Percentiles rank a stretch among this genome's conserved stretches.
phyloP scores from a whole-genome alignment of 2,113 vertebrate genomes.

The Ellobius talpinus region DNA sequence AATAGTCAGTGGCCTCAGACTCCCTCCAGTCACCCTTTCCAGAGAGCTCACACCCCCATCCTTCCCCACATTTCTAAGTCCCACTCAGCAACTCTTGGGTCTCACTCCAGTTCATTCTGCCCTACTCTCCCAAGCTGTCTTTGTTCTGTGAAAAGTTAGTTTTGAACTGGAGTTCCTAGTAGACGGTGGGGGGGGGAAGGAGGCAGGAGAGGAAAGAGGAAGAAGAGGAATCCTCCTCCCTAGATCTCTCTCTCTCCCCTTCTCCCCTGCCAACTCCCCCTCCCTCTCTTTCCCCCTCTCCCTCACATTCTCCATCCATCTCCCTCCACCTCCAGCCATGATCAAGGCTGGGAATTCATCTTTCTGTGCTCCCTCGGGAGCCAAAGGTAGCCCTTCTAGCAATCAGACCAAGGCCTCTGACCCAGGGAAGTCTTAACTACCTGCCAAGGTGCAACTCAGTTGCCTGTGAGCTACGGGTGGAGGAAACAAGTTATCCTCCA shows the following conservation, averaged over 20 bases:
- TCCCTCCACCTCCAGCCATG: background rate
- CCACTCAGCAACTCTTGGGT: background rate
- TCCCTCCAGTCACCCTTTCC: background rate
- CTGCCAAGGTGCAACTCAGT: background rate
- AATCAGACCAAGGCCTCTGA: slow-evolving; percentile 54
- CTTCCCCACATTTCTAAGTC: too few species aligned
- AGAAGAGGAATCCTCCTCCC: background rate
- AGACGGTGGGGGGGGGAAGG: background rate
- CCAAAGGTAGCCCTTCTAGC: slow-evolving; percentile 33
- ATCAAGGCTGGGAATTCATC: background rate
- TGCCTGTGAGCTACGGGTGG: rapidly evolving
- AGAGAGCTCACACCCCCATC: too few species aligned
- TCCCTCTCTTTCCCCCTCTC: background rate
- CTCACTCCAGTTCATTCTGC: too few species aligned
- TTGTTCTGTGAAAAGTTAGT: background rate
- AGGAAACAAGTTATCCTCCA: background rate
- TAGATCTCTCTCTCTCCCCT: background rate
- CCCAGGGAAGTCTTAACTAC: background rate
- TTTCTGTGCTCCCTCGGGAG: slow-evolving; percentile 30
- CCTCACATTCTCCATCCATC: background rate
- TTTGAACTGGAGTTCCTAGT: slow-evolving; percentile 33
- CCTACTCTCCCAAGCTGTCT: background rate
- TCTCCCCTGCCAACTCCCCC: too few species aligned
- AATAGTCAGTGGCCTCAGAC: background rate
- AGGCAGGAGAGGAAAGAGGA: background rate